Evolutionary conservation across 2,888 invertebrate genomes (phyloP), one percentile per base, ranked within the genome.

Genomic region (Trilocha varians): DNA sequence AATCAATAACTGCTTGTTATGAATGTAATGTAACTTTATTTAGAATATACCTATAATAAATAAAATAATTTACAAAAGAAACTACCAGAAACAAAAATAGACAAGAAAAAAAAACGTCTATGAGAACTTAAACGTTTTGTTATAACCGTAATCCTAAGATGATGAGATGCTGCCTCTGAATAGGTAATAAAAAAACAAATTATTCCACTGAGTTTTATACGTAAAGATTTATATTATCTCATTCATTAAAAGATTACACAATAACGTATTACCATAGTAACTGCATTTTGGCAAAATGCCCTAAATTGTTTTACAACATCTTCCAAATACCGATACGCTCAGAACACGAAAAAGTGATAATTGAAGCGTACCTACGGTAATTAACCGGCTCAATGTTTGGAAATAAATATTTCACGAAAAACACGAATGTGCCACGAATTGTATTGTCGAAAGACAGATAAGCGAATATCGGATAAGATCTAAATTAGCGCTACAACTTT

Each of bases 241-340:
- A 25, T 9, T 25, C 25, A 25, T 25, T 25, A 25, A 3, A 25
- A 25, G 6, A 9, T 1, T 9, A 25, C 25, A 25, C 25, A 11
- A 9, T 25, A 25, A 11, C 11, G 25, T 25, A 25, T 34, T 15
- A 16, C 18, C 40, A 41, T 44, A 33, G 33, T 16, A 46, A 44
- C 34, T 42, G 25, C 38, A 32, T 37, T 52, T 65, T 78, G 80
- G 79, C 72, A 49, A 15, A 9, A 11, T 43, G 65, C 76, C 78
- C 57, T 59, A 53, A 55, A 53, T 59, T 45, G 46, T 49, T 60
- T 63, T 66, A 65, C 69, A 50, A 57, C 52, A 62, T 65, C 67
- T 65, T 54, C 71, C n/a, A n/a, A n/a, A n/a, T 65, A 57, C 47
- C 64, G 59, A 57, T 53, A 52, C 50, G 49, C 47, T 52, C 49